Conservation (phyloP, 2,113 vertebrate species). For the Galemys pyrenaicus region DNA sequence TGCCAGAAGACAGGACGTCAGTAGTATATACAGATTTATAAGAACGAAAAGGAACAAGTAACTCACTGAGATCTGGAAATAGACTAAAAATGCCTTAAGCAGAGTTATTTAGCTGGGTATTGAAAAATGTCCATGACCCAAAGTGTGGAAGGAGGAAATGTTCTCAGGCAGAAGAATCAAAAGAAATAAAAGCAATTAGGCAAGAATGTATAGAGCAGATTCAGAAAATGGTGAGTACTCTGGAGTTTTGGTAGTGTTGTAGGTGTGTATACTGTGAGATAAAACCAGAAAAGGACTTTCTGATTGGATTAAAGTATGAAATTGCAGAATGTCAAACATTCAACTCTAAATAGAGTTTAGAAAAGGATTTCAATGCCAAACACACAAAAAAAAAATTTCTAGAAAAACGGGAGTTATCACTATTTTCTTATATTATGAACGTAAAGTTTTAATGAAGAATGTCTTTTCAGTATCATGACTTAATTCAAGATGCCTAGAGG, state of each 20-base stretch:
- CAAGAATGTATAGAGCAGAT: not conserved
- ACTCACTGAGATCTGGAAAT: not conserved
- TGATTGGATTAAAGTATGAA: not conserved
- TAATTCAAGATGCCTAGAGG: not conserved
- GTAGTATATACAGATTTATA: not conserved
- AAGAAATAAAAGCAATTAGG: not conserved
- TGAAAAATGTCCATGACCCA: not conserved
- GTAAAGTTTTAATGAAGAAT: not conserved
- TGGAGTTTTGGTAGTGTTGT: not conserved
- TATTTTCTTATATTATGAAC: not conserved
- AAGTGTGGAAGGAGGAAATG: not conserved
- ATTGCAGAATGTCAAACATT: not conserved
- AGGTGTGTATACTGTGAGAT: not conserved
- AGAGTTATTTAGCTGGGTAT: not conserved
- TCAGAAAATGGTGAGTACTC: not conserved
- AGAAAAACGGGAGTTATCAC: not conserved
- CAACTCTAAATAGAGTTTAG: conserved; percentile 9
- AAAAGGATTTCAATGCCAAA: not conserved
- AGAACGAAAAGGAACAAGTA: not conserved
- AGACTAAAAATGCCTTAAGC: not conserved
- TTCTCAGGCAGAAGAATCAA: not conserved
- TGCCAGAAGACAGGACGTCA: not conserved
- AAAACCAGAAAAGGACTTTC: not conserved
- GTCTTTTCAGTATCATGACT: not conserved
- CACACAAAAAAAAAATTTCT: not conserved